A percentile compares a stretch with the other conserved stretches of the same genome.
These are phyloP conservation scores for Ancistrus triradiatus DNA, from an alignment of 2,113 vertebrate genomes.

Conservation along the genomic window DNA sequence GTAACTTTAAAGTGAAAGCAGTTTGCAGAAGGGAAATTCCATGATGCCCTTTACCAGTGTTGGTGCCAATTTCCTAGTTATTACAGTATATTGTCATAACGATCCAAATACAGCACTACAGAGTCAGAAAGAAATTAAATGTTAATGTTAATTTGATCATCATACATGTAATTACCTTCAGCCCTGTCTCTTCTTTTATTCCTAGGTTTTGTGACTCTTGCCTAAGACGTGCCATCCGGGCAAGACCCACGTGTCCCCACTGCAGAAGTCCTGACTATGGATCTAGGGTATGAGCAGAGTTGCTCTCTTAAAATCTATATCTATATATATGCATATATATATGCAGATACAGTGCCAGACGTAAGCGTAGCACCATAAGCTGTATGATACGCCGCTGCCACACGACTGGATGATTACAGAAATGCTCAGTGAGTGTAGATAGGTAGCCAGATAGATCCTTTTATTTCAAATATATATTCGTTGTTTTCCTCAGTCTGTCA, in stretches of 20 bases:
- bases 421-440: too few species aligned
- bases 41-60: neutral
- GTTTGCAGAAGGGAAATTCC: conserved; percentile 24
- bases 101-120: too few species aligned
- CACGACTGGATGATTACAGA: too few species aligned
- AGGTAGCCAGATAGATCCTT: too few species aligned
- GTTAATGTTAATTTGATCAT: too few species aligned
- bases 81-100: too few species aligned
- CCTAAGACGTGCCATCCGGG: conserved; percentile 1
- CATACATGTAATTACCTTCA: too few species aligned
- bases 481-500: neutral
- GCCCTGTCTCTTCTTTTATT: conserved; percentile 5
- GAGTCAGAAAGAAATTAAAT: too few species aligned
- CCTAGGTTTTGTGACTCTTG: conserved; percentile 42
- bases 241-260: conserved; percentile 58
- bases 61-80: too few species aligned
- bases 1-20: neutral
- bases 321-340: neutral
- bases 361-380: too few species aligned
- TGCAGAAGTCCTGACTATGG: conserved; percentile 72
- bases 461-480: neutral
- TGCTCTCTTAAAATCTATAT: neutral
- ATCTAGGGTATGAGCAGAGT: conserved; percentile 55
- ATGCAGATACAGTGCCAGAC: too few species aligned
- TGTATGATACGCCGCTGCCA: too few species aligned